Evolutionary conservation across 1,140 invertebrate genomes (phyloP).

Genomic region (Caerostris extrusa): DNA sequence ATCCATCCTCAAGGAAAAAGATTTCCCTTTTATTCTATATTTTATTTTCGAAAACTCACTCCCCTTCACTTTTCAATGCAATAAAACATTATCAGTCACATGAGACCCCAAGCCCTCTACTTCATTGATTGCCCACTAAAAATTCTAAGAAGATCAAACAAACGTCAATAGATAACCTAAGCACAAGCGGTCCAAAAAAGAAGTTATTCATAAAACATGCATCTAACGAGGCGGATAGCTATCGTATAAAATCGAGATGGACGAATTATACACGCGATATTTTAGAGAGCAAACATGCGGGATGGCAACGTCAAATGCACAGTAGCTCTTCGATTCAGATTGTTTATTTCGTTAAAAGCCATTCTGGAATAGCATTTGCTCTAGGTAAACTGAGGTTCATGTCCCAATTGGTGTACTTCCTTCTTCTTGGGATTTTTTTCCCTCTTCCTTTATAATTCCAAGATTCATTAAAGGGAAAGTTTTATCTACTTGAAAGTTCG

Average conservation of each 20-base stretch:
- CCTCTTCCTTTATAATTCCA: not conserved
- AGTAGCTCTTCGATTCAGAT: constrained; percentile 52
- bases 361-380: constrained; percentile 69
- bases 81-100: constrained; percentile 76
- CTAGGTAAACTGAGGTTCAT: constrained; percentile 45
- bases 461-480: constrained; percentile 3
- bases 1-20: constrained; percentile 39
- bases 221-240: constrained; percentile 66
- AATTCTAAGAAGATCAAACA: constrained; percentile 74
- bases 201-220: constrained; percentile 76
- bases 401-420: constrained; percentile 5
- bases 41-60: constrained; percentile 26
- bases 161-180: constrained; percentile 63
- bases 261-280: constrained; percentile 76
- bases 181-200: not conserved
- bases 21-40: constrained; percentile 17
- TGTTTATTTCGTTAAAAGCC: constrained; percentile 77
- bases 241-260: constrained; percentile 70
- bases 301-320: constrained; percentile 66
- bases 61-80: constrained; percentile 35
- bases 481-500: not conserved
- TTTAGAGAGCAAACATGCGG: constrained; percentile 72
- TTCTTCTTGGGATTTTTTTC: not conserved
- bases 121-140: constrained; percentile 74
- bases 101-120: constrained; percentile 35